Percentiles rank a stretch among this genome's conserved stretches.
Evolutionary conservation across 2,797 vertebrate species (phyloP).

Genomic region (Phrynocephalus guinanensis): DNA sequence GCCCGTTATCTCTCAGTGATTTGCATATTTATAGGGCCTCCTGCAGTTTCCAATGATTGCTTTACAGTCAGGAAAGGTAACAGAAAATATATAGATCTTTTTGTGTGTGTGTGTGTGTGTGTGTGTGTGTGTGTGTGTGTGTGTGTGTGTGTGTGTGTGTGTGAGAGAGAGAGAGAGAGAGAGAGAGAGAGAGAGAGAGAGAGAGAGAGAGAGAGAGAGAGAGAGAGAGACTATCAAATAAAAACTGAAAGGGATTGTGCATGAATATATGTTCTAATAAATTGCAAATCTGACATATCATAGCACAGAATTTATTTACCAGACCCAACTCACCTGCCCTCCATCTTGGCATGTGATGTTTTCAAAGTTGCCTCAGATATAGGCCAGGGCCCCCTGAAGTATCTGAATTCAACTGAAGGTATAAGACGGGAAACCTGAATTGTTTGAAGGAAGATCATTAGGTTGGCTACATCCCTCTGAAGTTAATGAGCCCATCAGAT

Average conservation of each 20-base stretch:
- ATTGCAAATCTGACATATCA: conserved; percentile 55
- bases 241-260: conserved; percentile 60
- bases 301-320: conserved; percentile 66
- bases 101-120: no score
- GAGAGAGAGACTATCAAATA: conserved; percentile 50
- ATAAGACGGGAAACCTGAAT: conserved; percentile 21
- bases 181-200: no score
- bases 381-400: conserved; percentile 28
- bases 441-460: conserved; percentile 66
- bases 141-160: no score
- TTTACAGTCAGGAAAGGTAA: conserved; percentile 82
- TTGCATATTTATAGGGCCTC: conserved; percentile 86
- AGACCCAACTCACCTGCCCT: conserved; percentile 25
- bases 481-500: conserved; percentile 59
- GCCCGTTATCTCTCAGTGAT: conserved; percentile 81
- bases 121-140: no score
- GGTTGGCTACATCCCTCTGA: conserved; percentile 50
- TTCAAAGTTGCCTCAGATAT: conserved; percentile 53
- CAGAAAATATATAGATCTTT: conserved; percentile 73
- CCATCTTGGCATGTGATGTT: conserved; percentile 54
- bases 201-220: neutral
- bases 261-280: conserved; percentile 61
- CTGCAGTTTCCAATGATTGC: conserved; percentile 83
- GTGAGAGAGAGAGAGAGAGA: no score
- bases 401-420: conserved; percentile 18